phyloP scores from a whole-genome alignment of 1,140 invertebrate genomes.

The Leptopilina clavipes region DNA sequence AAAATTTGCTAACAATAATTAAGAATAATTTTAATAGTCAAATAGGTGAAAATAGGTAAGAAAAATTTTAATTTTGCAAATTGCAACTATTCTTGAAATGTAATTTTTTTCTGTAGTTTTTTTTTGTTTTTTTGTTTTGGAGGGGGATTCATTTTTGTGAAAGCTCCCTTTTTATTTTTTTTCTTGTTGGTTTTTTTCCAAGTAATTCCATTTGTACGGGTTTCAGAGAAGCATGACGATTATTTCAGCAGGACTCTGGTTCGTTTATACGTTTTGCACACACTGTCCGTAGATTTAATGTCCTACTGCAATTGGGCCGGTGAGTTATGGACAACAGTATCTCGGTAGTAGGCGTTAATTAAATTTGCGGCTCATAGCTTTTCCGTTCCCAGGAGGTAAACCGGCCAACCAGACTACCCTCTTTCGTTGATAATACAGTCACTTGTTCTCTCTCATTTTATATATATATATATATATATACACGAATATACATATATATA shows the following conservation, averaged over 20 bases:
- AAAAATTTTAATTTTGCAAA: no score
- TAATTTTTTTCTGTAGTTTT: neutral
- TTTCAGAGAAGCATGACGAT: slow-evolving; percentile 42
- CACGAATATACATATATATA: no score
- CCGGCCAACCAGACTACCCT: slow-evolving; percentile 42
- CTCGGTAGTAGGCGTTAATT: slow-evolving; percentile 59
- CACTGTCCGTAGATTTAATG: slow-evolving; percentile 49
- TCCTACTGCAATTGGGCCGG: slow-evolving; percentile 48
- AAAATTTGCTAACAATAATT: no score
- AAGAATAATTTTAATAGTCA: no score
- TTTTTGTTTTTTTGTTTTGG: neutral
- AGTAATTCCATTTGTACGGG: slow-evolving; percentile 41
- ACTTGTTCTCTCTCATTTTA: slow-evolving; percentile 44
- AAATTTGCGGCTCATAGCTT: slow-evolving; percentile 65
- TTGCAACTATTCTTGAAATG: no score
- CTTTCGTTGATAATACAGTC: slow-evolving; percentile 50
- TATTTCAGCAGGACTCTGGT: slow-evolving; percentile 35
- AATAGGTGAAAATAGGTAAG: no score
- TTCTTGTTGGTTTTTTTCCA: slow-evolving; percentile 5
- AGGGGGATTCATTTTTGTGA: no score
- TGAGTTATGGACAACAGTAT: slow-evolving; percentile 59
- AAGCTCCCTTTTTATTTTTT: neutral
- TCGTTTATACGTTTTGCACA: slow-evolving; percentile 40
- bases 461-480: neutral
- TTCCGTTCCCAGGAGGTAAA: slow-evolving; percentile 52